Evolutionary conservation across 2,797 vertebrate genomes (phyloP).

Genomic region (Eurystomus glaucurus): DNA sequence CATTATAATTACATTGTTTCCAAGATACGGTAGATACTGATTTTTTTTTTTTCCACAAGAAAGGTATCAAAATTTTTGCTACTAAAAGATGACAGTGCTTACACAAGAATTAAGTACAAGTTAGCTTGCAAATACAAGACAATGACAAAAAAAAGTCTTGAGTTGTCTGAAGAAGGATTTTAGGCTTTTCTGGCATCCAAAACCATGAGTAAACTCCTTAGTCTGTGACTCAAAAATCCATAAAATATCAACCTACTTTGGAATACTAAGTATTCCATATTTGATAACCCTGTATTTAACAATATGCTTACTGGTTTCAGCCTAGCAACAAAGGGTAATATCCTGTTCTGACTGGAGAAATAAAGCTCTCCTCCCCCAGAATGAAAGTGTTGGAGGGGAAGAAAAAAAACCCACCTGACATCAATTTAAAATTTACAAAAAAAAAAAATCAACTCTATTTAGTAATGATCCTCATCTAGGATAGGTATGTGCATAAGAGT

Average conservation of each 20-base stretch:
- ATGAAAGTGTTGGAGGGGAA: slow-evolving; percentile 49
- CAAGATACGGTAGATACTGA: slow-evolving; percentile 86
- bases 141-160: slow-evolving; percentile 83
- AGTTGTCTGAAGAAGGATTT: slow-evolving; percentile 81
- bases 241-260: slow-evolving; percentile 73
- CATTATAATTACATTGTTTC: slow-evolving; percentile 87
- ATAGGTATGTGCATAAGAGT: slow-evolving; percentile 82
- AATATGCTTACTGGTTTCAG: slow-evolving; percentile 77
- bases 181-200: slow-evolving; percentile 85
- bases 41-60: slow-evolving; percentile 82
- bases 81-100: slow-evolving; percentile 92
- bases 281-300: slow-evolving; percentile 82
- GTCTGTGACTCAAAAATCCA: slow-evolving; percentile 80
- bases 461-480: slow-evolving; percentile 75
- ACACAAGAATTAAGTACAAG: slow-evolving; percentile 88
- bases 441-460: slow-evolving; percentile 44
- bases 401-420: slow-evolving; percentile 31
- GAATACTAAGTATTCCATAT: slow-evolving; percentile 78
- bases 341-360: slow-evolving; percentile 76
- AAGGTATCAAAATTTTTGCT: slow-evolving; percentile 89
- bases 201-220: slow-evolving; percentile 79
- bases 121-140: slow-evolving; percentile 87
- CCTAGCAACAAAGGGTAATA: slow-evolving; percentile 76
- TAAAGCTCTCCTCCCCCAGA: slow-evolving; percentile 78
- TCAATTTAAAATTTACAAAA: slow-evolving; percentile 31